Percentiles rank a stretch among this genome's conserved stretches.
Conservation (phyloP, 2,797 vertebrate genomes). For the Falco concolor region DNA sequence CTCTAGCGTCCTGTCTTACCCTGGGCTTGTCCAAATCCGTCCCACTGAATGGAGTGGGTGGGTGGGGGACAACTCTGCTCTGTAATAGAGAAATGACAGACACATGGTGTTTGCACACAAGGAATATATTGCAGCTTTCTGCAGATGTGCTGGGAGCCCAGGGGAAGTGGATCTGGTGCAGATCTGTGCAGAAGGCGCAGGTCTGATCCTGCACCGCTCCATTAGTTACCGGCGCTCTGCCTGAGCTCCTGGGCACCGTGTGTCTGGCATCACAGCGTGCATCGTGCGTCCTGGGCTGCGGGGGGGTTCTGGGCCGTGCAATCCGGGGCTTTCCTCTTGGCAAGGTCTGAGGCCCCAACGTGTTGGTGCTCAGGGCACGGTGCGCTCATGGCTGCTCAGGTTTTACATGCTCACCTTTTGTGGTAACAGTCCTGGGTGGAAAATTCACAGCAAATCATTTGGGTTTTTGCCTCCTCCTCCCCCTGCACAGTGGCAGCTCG, state of each 20-base stretch:
- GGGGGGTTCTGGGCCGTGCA: background rate
- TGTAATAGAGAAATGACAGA: background rate
- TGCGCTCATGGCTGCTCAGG: too few relatives aligned
- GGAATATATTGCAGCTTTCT: background rate
- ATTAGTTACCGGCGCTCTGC: background rate
- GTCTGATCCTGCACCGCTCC: background rate
- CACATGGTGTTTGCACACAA: fast-evolving
- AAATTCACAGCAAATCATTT: background rate
- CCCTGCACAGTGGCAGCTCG: background rate
- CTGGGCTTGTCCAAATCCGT: background rate
- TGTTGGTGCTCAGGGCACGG: background rate
- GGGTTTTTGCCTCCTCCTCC: background rate
- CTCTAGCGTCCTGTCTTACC: background rate
- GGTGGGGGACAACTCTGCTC: background rate
- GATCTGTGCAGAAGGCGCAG: background rate
- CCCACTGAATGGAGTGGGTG: too few relatives aligned
- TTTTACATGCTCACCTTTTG: fast-evolving
- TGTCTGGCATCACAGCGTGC: background rate
- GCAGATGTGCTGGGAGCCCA: background rate
- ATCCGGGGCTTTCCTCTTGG: background rate
- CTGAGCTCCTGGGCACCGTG: fast-evolving
- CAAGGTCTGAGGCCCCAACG: background rate
- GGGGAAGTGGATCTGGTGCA: too few relatives aligned
- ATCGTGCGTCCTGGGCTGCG: background rate
- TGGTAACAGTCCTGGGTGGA: background rate